phyloP scores from a whole-genome alignment of 2,797 vertebrate genomes.

The Anolis apletophallus region DNA sequence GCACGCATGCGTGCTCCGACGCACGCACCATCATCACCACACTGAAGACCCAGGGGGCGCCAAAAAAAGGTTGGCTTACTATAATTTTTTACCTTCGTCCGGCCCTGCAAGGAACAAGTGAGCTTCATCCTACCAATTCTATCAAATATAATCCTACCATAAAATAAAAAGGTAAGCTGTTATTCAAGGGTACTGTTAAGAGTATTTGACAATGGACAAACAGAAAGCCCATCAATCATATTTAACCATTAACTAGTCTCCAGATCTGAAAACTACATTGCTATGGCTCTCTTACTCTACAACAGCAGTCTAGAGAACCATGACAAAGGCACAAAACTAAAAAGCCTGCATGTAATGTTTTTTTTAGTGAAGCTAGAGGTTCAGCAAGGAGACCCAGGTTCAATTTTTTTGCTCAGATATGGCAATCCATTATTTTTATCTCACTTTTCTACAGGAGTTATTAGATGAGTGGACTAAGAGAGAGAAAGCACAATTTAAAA shows the following conservation, averaged over 20 bases:
- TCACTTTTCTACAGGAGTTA: neutral
- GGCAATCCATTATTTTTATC: neutral
- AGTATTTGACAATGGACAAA: neutral
- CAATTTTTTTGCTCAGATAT: neutral
- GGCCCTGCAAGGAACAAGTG: too few relatives aligned
- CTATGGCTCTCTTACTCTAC: neutral
- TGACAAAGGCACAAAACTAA: neutral
- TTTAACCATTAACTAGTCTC: neutral
- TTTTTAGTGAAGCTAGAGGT: neutral
- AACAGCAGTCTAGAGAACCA: neutral
- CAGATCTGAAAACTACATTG: neutral
- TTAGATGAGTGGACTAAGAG: neutral
- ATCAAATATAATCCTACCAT: neutral
- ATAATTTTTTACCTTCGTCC: too few relatives aligned
- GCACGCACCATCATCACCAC: too few relatives aligned
- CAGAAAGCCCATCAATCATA: neutral
- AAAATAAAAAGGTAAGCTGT: neutral
- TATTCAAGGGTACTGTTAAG: neutral
- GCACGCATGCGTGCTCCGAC: too few relatives aligned
- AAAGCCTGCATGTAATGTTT: neutral
- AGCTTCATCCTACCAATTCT: neutral
- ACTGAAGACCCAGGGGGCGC: too few relatives aligned
- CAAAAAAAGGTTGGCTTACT: too few relatives aligned
- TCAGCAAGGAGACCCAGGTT: neutral
- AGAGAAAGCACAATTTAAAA: neutral